Conservation (phyloP, 2,888 invertebrate species). For the Acronicta psi region DNA sequence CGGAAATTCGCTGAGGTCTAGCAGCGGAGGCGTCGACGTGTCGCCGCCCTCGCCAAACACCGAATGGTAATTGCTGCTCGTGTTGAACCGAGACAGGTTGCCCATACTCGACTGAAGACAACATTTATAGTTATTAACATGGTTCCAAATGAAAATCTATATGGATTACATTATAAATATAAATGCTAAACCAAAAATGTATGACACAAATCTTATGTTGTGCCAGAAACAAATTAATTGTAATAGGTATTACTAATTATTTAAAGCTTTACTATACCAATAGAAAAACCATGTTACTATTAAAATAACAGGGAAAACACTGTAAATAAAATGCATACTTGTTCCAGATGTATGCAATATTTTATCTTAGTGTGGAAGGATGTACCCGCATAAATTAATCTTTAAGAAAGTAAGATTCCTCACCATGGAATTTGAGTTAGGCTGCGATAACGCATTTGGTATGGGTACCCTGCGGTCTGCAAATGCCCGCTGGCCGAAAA, state of each 20-base stretch:
- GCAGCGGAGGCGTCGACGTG: constrained; percentile 94
- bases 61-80: constrained; percentile 94
- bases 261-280: no score
- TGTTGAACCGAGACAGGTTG: constrained; percentile 89
- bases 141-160: not conserved
- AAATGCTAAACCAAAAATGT: no score
- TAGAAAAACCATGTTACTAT: no score
- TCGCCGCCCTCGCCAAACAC: constrained; percentile 94
- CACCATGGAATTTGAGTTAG: constrained; percentile 87
- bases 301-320: not conserved
- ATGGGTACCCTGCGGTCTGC: constrained; percentile 93
- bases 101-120: constrained; percentile 89
- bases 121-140: not conserved
- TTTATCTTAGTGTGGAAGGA: constrained; percentile 5
- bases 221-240: no score
- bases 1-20: constrained; percentile 97
- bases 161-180: no score
- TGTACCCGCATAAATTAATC: constrained; percentile 17
- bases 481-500: constrained; percentile 95
- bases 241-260: no score
- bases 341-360: constrained; percentile 1
- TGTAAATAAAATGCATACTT: not conserved
- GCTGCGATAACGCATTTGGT: constrained; percentile 88
- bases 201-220: no score
- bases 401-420: constrained; percentile 44